These are phyloP conservation scores for Zaprionus kolodkinae DNA, from an alignment of 1,140 invertebrate genomes.

Conservation along the genomic window DNA sequence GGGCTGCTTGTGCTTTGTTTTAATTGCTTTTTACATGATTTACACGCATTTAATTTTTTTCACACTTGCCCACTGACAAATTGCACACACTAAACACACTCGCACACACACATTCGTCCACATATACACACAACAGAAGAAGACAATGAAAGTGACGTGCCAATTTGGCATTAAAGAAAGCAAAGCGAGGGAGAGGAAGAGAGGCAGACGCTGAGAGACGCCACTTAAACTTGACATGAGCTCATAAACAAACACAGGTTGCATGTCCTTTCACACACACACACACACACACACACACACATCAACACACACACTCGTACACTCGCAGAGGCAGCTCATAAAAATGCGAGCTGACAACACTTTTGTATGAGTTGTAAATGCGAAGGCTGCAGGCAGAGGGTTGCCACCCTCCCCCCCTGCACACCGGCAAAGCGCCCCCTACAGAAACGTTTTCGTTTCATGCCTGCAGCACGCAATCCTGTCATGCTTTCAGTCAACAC, in stretches of 20 bases:
- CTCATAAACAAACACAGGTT: conserved; percentile 61
- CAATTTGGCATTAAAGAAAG: conserved; percentile 46
- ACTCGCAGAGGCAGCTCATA: conserved; percentile 52
- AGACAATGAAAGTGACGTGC: conserved; percentile 47
- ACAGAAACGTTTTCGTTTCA: conserved; percentile 35
- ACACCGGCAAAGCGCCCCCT: not conserved
- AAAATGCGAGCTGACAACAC: conserved; percentile 73
- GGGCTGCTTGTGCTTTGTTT: conserved; percentile 15
- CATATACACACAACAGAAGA: conserved; percentile 22
- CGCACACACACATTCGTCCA: not conserved
- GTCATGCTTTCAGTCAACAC: conserved; percentile 64
- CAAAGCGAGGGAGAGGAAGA: not conserved
- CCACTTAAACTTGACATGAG: conserved; percentile 73
- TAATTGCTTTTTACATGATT: conserved; percentile 59
- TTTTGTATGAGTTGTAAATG: conserved; percentile 68
- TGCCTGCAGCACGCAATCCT: conserved; percentile 72
- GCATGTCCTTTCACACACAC: conserved; percentile 68
- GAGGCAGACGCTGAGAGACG: conserved; percentile 31
- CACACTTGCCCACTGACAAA: conserved; percentile 29
- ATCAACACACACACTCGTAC: conserved; percentile 36
- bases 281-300: conserved; percentile 47
- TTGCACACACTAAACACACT: conserved; percentile 28
- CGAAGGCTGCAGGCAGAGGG: conserved; percentile 30
- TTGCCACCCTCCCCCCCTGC: conserved; percentile 5
- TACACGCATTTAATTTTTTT: conserved; percentile 36